These are phyloP conservation scores for Apis florea DNA, from an alignment of 1,140 invertebrate species.

Conservation along the genomic window DNA sequence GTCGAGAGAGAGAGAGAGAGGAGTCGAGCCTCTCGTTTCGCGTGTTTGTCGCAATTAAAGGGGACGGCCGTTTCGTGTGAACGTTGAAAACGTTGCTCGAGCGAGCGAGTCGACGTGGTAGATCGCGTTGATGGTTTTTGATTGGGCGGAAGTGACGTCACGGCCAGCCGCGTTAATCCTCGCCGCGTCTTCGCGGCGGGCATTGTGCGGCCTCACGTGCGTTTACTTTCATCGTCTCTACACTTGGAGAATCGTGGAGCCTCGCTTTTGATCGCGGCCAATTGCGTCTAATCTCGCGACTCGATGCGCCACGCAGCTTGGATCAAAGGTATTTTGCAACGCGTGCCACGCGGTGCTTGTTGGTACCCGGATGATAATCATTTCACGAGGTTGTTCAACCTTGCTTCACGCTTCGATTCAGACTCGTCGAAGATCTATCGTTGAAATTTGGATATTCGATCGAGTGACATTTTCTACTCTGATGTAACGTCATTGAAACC, in stretches of 20 bases:
- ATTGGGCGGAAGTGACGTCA: conserved; percentile 80
- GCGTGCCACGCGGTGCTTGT: neutral
- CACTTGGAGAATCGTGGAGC: too few species aligned
- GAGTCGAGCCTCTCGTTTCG: too few species aligned
- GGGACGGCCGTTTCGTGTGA: conserved; percentile 41
- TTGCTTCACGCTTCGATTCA: neutral
- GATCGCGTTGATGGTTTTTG: conserved; percentile 77
- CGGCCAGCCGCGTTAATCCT: conserved; percentile 63
- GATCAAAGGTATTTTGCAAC: conserved; percentile 32
- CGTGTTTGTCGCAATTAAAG: too few species aligned
- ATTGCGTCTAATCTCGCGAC: conserved; percentile 36
- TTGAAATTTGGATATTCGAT: too few species aligned
- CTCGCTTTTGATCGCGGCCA: conserved; percentile 10
- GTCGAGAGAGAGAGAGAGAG: too few species aligned
- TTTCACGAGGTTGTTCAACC: conserved; percentile 15
- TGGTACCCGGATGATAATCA: neutral
- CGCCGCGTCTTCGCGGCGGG: conserved; percentile 34
- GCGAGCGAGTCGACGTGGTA: neutral
- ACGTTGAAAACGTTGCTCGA: conserved; percentile 36
- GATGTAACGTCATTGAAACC: too few species aligned
- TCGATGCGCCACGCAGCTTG: conserved; percentile 12
- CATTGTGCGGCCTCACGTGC: neutral
- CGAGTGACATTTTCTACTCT: too few species aligned
- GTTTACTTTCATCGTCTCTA: conserved; percentile 22
- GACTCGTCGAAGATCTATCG: too few species aligned